These are phyloP conservation scores for Scaptomyza reducta DNA, from an alignment of 2,888 invertebrate genomes.

Conservation along the genomic window DNA sequence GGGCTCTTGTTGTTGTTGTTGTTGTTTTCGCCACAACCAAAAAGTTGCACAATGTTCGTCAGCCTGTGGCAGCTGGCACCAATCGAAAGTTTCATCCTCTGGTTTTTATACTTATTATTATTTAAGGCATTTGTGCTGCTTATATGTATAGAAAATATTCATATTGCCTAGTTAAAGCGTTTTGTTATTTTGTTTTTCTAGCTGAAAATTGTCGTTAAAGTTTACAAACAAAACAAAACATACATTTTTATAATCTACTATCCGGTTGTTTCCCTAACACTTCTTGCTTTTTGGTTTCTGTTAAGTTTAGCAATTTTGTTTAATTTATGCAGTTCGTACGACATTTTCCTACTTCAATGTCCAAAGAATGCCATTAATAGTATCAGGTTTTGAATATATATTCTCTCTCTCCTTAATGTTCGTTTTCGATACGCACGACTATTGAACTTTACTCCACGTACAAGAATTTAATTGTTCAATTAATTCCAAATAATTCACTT, in stretches of 20 bases:
- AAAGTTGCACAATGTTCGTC: conserved; percentile 65
- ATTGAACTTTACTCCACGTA: too few species aligned
- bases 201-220: conserved; percentile 29
- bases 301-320: too few species aligned
- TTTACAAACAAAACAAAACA: conserved; percentile 3
- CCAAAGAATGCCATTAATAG: too few species aligned
- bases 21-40: conserved; percentile 62
- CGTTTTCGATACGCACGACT: too few species aligned
- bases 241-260: conserved; percentile 1
- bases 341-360: too few species aligned
- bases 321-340: too few species aligned
- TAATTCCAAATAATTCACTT: too few species aligned
- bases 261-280: too few species aligned
- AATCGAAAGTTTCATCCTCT: conserved; percentile 49
- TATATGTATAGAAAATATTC: conserved; percentile 31
- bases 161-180: conserved; percentile 35
- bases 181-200: conserved; percentile 26
- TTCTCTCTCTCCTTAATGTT: too few species aligned
- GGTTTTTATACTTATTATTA: conserved; percentile 41
- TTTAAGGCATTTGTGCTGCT: conserved; percentile 39
- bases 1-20: conserved; percentile 19
- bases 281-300: too few species aligned
- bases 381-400: too few species aligned
- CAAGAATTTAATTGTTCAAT: too few species aligned
- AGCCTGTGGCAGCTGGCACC: conserved; percentile 69